Percentiles rank a stretch among this genome's conserved stretches.
Evolutionary conservation across 2,888 invertebrate genomes (phyloP).

Genomic region (Amorpha juglandis): DNA sequence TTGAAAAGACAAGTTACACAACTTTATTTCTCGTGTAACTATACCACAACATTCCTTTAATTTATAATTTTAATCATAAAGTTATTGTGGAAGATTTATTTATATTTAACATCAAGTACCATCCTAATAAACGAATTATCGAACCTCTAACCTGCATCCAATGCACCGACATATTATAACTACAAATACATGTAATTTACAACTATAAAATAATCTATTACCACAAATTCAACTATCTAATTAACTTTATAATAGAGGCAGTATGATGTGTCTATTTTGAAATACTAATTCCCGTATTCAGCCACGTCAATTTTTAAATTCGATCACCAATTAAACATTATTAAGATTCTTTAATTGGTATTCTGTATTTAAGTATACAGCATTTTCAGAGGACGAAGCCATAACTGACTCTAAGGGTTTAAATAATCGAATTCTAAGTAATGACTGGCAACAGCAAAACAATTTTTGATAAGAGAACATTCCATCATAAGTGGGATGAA

Average conservation of each 20-base stretch:
- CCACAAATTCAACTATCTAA: constrained; percentile 29
- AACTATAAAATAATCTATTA: constrained; percentile 18
- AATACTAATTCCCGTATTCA: not conserved
- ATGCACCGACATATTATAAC: constrained; percentile 15
- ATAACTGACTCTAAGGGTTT: too few species aligned
- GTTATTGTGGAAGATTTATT: constrained; percentile 75
- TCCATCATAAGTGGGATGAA: too few species aligned
- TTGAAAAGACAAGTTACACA: not conserved
- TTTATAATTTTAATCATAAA: constrained; percentile 53
- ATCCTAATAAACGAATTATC: constrained; percentile 36
- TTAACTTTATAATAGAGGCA: constrained; percentile 13
- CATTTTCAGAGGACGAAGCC: too few species aligned
- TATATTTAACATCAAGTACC: constrained; percentile 63
- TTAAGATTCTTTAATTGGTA: too few species aligned
- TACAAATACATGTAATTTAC: constrained; percentile 18
- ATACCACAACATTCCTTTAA: constrained; percentile 6
- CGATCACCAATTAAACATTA: too few species aligned
- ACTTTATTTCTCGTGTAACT: not conserved
- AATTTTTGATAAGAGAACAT: too few species aligned
- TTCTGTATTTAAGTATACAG: too few species aligned
- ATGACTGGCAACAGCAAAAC: too few species aligned
- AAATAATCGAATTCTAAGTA: too few species aligned
- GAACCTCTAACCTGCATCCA: constrained; percentile 14
- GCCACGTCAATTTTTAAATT: too few species aligned
- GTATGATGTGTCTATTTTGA: not conserved